These are phyloP conservation scores for Pterocles burchelli DNA, from an alignment of 2,113 vertebrate species.

Conservation along the genomic window DNA sequence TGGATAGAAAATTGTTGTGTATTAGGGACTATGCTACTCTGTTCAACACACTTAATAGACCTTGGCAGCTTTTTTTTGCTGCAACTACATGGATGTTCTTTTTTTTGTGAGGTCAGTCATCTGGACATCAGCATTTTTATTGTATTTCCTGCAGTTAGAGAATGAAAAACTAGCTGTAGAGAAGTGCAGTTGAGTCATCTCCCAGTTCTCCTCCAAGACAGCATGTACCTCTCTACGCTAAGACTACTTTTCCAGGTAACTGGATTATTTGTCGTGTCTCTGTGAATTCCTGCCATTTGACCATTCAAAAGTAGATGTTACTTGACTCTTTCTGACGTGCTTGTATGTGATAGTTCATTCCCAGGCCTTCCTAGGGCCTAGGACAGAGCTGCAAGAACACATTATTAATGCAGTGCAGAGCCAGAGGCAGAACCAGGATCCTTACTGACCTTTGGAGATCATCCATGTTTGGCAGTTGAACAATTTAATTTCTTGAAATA, in stretches of 20 bases:
- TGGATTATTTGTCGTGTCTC: neutral
- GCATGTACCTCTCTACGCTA: fast-evolving
- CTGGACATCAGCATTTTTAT: neutral
- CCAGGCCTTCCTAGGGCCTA: neutral
- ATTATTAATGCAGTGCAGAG: neutral
- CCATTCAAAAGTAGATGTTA: neutral
- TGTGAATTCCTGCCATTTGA: neutral
- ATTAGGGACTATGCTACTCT: neutral
- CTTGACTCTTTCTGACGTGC: neutral
- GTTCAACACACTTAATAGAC: neutral
- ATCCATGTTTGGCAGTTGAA: neutral
- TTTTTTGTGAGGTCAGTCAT: neutral
- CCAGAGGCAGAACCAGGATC: neutral
- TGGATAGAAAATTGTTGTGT: neutral
- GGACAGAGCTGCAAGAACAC: neutral
- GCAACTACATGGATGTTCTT: neutral
- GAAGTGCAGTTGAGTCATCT: neutral
- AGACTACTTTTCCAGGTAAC: neutral
- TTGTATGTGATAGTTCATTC: neutral
- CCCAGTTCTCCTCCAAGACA: neutral
- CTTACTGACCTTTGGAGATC: neutral
- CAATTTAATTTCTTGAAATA: neutral
- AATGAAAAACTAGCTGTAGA: neutral
- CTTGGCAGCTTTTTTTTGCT: neutral
- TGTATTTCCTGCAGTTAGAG: neutral